A percentile compares a stretch with the other conserved stretches of the same genome.
Evolutionary conservation across 2,888 invertebrate genomes (phyloP).

Genomic region (Rhagonycha lutea): DNA sequence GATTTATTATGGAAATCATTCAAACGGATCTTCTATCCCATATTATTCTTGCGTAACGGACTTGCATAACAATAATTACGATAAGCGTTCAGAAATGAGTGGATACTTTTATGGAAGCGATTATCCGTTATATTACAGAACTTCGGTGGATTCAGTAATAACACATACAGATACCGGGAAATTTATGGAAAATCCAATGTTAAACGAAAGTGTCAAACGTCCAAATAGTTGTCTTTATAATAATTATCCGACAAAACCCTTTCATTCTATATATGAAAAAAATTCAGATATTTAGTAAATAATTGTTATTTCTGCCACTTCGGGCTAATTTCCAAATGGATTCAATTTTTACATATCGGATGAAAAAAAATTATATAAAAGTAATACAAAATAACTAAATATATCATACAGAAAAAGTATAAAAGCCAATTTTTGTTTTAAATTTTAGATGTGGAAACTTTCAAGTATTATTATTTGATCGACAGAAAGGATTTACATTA

Average conservation of each 20-base stretch:
- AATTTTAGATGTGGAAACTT: too few relatives aligned
- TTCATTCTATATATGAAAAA: neutral
- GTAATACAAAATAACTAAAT: too few relatives aligned
- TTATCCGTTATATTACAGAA: constrained; percentile 7
- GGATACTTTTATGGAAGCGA: constrained; percentile 5
- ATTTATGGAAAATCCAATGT: constrained; percentile 3
- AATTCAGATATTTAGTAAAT: neutral
- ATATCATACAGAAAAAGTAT: too few relatives aligned
- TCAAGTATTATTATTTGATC: too few relatives aligned
- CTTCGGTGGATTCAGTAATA: constrained; percentile 4
- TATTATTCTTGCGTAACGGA: neutral
- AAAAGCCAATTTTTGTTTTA: too few relatives aligned
- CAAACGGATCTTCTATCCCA: neutral
- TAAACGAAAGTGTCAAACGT: constrained; percentile 2
- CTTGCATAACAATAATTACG: neutral
- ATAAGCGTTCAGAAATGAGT: neutral
- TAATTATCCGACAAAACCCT: neutral
- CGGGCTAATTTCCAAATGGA: neutral
- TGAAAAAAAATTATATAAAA: neutral
- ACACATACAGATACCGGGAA: neutral
- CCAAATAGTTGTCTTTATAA: constrained; percentile 15
- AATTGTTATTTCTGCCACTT: neutral
- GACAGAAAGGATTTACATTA: too few relatives aligned
- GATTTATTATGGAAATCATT: constrained; percentile 8
- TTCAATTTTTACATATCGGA: neutral